Evolutionary conservation across 2,888 invertebrate genomes (phyloP).

Genomic region (Candidula unifasciata): DNA sequence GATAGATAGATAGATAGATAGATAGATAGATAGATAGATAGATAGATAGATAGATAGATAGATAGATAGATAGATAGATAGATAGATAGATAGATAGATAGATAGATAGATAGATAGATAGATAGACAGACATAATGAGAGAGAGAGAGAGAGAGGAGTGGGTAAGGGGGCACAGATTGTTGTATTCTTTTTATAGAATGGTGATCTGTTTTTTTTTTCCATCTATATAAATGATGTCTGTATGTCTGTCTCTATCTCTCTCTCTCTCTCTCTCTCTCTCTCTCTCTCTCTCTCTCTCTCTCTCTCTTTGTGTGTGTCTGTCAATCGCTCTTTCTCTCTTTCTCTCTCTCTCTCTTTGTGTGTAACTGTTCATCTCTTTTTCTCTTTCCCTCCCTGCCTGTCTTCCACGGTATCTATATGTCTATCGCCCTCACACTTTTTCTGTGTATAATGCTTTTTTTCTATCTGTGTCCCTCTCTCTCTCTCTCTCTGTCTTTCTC

Average conservation of each 20-base stretch:
- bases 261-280: conserved; percentile 37
- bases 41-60: not conserved
- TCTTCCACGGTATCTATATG: not conserved
- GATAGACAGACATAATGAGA: not conserved
- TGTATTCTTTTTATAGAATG: not conserved
- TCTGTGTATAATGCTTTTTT: not conserved
- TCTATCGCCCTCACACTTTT: not conserved
- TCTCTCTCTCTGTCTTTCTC: too few species aligned
- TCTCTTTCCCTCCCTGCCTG: not conserved
- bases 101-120: too few species aligned
- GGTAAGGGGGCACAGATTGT: not conserved
- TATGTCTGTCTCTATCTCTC: too few species aligned
- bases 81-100: too few species aligned
- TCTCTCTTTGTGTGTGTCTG: too few species aligned
- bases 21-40: not conserved
- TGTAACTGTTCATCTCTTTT: too few species aligned
- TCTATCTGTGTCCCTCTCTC: too few species aligned
- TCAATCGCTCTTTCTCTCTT: not conserved
- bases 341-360: not conserved
- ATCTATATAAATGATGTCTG: not conserved
- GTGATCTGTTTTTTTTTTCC: not conserved
- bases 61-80: too few species aligned
- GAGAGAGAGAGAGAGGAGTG: not conserved
- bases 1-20: too few species aligned
- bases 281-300: conserved; percentile 19